These are phyloP conservation scores for Myotis findleyi DNA, from an alignment of 2,797 vertebrate species.

Conservation along the genomic window DNA sequence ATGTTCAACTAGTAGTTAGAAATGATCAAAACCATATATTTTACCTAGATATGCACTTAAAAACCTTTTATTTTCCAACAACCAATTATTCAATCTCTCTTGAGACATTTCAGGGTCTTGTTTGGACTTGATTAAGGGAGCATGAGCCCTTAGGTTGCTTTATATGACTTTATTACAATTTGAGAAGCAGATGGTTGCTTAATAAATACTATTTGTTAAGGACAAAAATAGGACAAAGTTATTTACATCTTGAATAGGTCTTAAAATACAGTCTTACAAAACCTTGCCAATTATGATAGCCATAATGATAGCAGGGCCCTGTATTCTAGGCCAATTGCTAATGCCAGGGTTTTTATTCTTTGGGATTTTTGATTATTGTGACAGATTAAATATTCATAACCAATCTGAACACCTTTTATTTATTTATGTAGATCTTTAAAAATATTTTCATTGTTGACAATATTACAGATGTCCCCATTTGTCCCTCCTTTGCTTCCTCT, in stretches of 20 bases:
- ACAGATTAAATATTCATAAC: neutral
- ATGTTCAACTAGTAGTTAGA: slow-evolving; percentile 9
- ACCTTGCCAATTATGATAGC: neutral
- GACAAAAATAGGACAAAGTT: neutral
- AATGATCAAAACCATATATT: slow-evolving; percentile 37
- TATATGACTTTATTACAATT: neutral
- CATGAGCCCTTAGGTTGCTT: neutral
- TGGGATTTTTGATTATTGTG: neutral
- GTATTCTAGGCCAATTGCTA: neutral
- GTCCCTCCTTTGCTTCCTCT: too few species aligned
- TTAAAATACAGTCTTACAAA: neutral
- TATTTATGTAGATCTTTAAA: too few species aligned
- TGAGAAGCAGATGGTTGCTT: slow-evolving; percentile 23
- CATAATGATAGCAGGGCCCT: rapidly evolving
- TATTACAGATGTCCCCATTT: too few species aligned
- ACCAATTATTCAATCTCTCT: neutral
- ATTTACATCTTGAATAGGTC: neutral
- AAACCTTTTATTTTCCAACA: slow-evolving; percentile 20
- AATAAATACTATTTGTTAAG: slow-evolving; percentile 3
- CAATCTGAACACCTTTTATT: neutral
- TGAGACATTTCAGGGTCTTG: slow-evolving; percentile 16
- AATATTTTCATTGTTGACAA: too few species aligned
- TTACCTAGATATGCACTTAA: slow-evolving; percentile 7
- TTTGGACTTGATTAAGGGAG: neutral
- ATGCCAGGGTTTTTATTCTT: neutral